A percentile compares a stretch with the other conserved stretches of the same genome.
phyloP scores from a whole-genome alignment of 2,113 vertebrate genomes.

The Pelmatolapia mariae region DNA sequence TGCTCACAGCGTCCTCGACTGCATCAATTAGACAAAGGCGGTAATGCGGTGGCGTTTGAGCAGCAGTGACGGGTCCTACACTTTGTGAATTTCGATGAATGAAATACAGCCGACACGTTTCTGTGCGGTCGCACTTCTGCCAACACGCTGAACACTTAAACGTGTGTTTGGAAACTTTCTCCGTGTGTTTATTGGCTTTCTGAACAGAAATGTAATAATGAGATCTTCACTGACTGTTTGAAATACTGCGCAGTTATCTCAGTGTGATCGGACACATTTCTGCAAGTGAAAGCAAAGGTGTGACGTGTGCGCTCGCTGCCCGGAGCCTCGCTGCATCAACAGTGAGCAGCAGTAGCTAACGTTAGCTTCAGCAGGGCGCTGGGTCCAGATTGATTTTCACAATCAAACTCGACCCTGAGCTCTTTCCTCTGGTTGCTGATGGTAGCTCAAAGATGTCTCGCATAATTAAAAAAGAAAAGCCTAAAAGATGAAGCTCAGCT shows the following conservation, averaged over 20 bases:
- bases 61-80: background rate
- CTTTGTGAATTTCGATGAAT: background rate
- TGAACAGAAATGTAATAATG: background rate
- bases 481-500: background rate
- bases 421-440: background rate
- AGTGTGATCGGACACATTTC: background rate
- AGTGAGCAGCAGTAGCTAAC: background rate
- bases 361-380: background rate
- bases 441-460: background rate
- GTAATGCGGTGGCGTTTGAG: background rate
- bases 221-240: background rate
- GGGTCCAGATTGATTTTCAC: background rate
- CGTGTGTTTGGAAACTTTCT: background rate
- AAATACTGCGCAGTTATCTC: background rate
- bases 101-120: background rate
- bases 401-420: background rate
- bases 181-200: background rate
- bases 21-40: background rate
- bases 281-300: background rate
- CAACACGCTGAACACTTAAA: background rate
- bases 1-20: background rate
- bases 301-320: background rate
- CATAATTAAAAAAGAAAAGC: background rate
- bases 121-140: background rate
- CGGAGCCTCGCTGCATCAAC: background rate